These are phyloP conservation scores for Pogonomyrmex californicus DNA, from an alignment of 1,140 invertebrate genomes.

Conservation along the genomic window DNA sequence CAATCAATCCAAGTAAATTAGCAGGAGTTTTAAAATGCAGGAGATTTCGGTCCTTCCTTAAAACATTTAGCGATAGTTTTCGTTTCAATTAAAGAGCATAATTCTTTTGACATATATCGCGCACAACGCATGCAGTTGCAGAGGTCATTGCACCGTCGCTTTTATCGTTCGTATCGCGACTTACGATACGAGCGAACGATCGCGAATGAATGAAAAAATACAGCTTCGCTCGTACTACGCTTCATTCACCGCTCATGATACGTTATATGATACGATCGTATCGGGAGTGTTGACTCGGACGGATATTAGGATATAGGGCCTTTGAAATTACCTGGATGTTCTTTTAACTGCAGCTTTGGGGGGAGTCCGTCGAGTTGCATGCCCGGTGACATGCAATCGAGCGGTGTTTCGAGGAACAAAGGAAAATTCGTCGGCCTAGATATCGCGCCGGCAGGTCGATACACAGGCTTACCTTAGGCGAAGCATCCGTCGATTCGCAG, in stretches of 20 bases:
- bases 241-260: conserved; percentile 15
- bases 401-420: conserved; percentile 5
- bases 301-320: conserved; percentile 2
- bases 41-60: background rate
- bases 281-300: conserved; percentile 33
- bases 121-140: background rate
- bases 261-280: background rate
- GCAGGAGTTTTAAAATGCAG: background rate
- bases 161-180: background rate
- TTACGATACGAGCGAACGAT: background rate
- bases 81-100: background rate
- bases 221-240: background rate
- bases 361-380: background rate
- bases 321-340: conserved; percentile 19
- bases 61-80: background rate
- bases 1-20: too few relatives aligned
- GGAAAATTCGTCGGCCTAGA: conserved; percentile 37
- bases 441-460: conserved; percentile 12
- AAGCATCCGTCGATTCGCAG: conserved; percentile 7
- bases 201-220: conserved; percentile 22
- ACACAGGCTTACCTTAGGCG: conserved; percentile 10
- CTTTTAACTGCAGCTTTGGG: conserved; percentile 9
- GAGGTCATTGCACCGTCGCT: background rate
- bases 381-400: background rate
- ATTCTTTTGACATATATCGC: background rate